phyloP scores from a whole-genome alignment of 2,797 vertebrate genomes.

The Rhinoraja longicauda region DNA sequence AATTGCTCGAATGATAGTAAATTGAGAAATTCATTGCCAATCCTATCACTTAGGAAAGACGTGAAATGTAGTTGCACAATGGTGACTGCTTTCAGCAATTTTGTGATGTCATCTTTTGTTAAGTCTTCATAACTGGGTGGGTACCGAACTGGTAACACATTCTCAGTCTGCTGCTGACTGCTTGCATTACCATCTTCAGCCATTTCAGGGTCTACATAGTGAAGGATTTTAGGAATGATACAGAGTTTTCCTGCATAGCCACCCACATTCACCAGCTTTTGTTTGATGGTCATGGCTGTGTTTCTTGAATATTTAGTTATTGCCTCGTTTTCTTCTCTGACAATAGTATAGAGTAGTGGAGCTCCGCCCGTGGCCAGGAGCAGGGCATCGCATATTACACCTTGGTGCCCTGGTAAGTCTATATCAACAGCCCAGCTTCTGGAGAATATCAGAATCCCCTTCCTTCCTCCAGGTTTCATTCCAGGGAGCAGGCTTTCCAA shows the following conservation, averaged over 20 bases:
- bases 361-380: conserved; percentile 39
- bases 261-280: conserved; percentile 50
- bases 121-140: conserved; percentile 44
- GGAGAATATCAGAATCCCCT: conserved; percentile 50
- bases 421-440: conserved; percentile 55
- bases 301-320: conserved; percentile 24
- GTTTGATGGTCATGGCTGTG: conserved; percentile 48
- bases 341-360: conserved; percentile 46
- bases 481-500: conserved; percentile 42
- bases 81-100: conserved; percentile 47
- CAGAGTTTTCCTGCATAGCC: conserved; percentile 46
- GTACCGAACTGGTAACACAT: conserved; percentile 40
- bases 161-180: not conserved
- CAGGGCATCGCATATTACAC: conserved; percentile 50
- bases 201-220: not conserved
- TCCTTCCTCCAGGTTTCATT: conserved; percentile 16
- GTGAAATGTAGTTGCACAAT: conserved; percentile 50
- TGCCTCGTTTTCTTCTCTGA: conserved; percentile 16
- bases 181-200: not conserved
- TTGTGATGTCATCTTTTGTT: conserved; percentile 29
- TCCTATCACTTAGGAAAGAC: conserved; percentile 49
- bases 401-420: conserved; percentile 38
- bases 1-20: conserved; percentile 52
- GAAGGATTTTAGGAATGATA: conserved; percentile 45
- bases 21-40: conserved; percentile 52